phyloP scores from a whole-genome alignment of 2,888 invertebrate species.

The Alloplasta piceator region DNA sequence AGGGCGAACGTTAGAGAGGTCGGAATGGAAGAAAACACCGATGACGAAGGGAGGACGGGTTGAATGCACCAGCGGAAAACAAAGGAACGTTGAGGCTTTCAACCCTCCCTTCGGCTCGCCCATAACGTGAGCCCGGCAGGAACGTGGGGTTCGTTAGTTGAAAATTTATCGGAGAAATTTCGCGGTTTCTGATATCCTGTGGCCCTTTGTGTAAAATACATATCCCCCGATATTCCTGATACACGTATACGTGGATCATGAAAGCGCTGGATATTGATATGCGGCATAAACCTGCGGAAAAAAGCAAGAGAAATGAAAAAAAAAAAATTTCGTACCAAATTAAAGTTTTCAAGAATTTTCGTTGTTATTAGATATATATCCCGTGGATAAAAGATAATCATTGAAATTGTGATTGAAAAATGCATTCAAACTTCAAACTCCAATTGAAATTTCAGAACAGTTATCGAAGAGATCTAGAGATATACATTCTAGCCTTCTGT shows the following conservation, averaged over 20 bases:
- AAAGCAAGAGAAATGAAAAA: neutral
- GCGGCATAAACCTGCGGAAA: neutral
- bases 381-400: too few relatives aligned
- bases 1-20: neutral
- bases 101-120: too few relatives aligned
- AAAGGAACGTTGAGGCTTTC: conserved; percentile 1
- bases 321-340: neutral
- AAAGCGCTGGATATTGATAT: neutral
- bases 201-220: conserved; percentile 1
- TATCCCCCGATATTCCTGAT: too few relatives aligned
- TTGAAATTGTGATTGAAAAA: too few relatives aligned
- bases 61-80: conserved; percentile 17
- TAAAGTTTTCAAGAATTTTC: neutral
- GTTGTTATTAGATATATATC: too few relatives aligned
- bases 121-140: neutral
- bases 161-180: conserved; percentile 29
- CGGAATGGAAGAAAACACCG: neutral
- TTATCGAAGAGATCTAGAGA: too few relatives aligned
- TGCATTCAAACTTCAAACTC: too few relatives aligned
- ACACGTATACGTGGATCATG: too few relatives aligned
- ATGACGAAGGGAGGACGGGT: conserved; percentile 7
- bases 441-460: too few relatives aligned
- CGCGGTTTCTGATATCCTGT: conserved; percentile 14
- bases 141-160: conserved; percentile 19
- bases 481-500: too few relatives aligned